Base-by-base conservation (phyloP, 2,888 invertebrate species). In the Thera obeliscata region DNA sequence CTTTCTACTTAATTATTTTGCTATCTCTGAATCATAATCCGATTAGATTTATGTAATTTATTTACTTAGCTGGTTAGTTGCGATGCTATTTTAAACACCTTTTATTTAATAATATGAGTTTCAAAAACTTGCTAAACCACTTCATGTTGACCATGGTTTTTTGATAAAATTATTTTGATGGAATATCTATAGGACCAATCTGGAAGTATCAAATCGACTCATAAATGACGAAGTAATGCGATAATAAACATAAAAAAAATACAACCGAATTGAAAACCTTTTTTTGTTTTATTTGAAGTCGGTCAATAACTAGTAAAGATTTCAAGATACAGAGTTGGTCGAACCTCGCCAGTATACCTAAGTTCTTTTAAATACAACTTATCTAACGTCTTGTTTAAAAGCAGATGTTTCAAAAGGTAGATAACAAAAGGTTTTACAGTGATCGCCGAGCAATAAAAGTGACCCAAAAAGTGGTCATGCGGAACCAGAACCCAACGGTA, bases 1-100 rank as follows among this genome's bases (percentile, higher is more conserved):
- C 78, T 82, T 82, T 81, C 77, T 73, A 83, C 81, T 84, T 85
- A 86, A 88, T 88, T 87, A 87, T 84, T 83, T 85, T 83, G 80
- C 74, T 81, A 79, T 85, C 79, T 83, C 84, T 81, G 82, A 83
- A 84, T 82, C 78, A 80, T 76, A 81, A 80, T 76, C 76, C 73
- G 74, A 78, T 76, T 78, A 70, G 2, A 52, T 52, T 52, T 52
- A 52, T 52, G 33, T 33, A 5, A 46, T 9, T 46, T 33, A 33
- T 33, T 33, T 52, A 52, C 33, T 52, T 52, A 33, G 2, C 8
- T 9, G 33, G 52, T 52, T 12, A 22, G 12, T 22, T 6, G 1
- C 50, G 33, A 52, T 52, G 33, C 22, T 33, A 2, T 22, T 33
- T 52, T 52, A 3, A 9, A 9, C 7, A 50, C 2, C 50, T 4